Evolutionary conservation across 2,888 invertebrate species (phyloP).

Genomic region (Acleris laterana): DNA sequence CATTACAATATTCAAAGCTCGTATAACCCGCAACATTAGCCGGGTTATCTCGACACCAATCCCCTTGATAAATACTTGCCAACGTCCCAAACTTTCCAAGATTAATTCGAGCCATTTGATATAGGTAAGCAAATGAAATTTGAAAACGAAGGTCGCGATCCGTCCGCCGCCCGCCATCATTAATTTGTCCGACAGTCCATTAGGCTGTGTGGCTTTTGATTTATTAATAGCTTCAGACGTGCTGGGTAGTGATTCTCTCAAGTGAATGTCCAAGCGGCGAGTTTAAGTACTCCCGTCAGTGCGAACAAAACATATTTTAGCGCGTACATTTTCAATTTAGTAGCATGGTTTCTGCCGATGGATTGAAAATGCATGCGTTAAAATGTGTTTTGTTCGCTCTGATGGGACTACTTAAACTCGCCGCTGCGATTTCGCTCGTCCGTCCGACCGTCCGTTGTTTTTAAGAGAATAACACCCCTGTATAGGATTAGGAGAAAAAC

Average conservation of each 20-base stretch:
- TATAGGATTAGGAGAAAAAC: background rate
- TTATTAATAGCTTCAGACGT: constrained; percentile 11
- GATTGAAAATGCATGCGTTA: no score
- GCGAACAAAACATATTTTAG: no score
- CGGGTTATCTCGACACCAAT: constrained; percentile 7
- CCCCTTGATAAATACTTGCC: constrained; percentile 10
- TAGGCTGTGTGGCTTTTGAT: constrained; percentile 24
- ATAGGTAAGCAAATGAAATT: constrained; percentile 32
- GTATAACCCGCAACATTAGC: constrained; percentile 5
- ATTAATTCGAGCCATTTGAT: constrained; percentile 26
- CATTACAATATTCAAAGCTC: background rate
- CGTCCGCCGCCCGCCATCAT: constrained; percentile 25
- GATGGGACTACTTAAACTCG: no score
- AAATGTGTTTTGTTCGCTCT: no score
- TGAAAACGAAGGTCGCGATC: constrained; percentile 30
- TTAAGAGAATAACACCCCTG: no score
- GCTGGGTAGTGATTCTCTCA: background rate
- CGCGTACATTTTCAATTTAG: no score
- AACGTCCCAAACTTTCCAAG: constrained; percentile 12
- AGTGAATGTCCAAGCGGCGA: no score
- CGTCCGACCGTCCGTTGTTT: no score
- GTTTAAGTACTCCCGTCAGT: no score
- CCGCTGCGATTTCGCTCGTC: no score
- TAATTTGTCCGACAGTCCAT: constrained; percentile 27
- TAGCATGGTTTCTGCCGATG: no score